Percentiles rank a stretch among this genome's conserved stretches.
Conservation (phyloP, 1,140 invertebrate species). For the Microvelia longipes region DNA sequence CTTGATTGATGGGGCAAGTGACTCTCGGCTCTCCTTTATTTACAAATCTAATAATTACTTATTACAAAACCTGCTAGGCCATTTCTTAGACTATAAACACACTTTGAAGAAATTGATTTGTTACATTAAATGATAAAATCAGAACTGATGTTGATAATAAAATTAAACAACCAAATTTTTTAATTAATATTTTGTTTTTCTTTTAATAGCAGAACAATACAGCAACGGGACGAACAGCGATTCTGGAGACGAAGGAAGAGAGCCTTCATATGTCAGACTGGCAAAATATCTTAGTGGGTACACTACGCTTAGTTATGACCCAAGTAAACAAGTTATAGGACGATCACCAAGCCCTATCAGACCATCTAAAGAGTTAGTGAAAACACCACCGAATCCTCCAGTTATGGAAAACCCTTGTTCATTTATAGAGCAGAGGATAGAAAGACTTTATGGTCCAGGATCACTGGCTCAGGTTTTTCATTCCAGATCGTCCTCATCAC, state of each 20-base stretch:
- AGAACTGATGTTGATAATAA: too few relatives aligned
- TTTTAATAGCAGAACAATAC: neutral
- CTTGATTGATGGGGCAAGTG: too few relatives aligned
- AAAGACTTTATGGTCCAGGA: constrained; percentile 69
- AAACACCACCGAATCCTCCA: neutral
- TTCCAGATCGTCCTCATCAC: constrained; percentile 28
- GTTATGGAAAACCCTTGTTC: constrained; percentile 30
- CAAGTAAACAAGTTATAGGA: constrained; percentile 55
- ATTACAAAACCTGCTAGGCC: too few relatives aligned
- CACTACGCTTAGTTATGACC: constrained; percentile 65
- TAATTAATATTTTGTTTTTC: neutral
- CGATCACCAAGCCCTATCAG: constrained; percentile 24
- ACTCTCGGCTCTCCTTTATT: too few relatives aligned
- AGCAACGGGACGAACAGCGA: neutral
- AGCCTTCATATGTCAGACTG: constrained; percentile 70
- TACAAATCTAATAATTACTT: too few relatives aligned
- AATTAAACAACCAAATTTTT: too few relatives aligned
- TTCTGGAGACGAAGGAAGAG: constrained; percentile 23
- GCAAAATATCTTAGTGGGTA: constrained; percentile 83
- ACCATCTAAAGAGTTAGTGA: neutral
- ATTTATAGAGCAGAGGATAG: constrained; percentile 74
- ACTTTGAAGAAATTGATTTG: too few relatives aligned
- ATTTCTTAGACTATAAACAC: too few relatives aligned
- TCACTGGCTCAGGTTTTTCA: constrained; percentile 69
- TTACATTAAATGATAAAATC: too few relatives aligned